Evolutionary conservation across 2,888 invertebrate genomes (phyloP).

Genomic region (Corbicula japonica): DNA sequence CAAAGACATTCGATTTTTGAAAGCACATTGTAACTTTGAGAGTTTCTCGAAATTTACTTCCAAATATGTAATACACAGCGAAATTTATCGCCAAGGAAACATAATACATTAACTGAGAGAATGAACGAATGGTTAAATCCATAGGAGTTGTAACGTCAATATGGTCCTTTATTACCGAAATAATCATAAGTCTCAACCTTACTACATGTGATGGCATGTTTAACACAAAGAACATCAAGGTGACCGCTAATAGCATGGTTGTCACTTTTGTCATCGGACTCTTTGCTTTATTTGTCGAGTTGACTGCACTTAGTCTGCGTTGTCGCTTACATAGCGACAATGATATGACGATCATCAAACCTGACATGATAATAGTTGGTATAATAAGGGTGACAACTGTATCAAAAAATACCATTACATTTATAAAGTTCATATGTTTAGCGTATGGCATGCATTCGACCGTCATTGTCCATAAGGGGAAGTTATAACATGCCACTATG

Average conservation of each 20-base stretch:
- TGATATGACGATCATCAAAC: slow-evolving; percentile 32
- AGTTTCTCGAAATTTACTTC: too few relatives aligned
- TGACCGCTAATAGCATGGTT: slow-evolving; percentile 73
- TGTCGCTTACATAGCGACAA: slow-evolving; percentile 13
- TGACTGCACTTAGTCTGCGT: slow-evolving; percentile 7
- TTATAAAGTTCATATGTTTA: slow-evolving; percentile 52
- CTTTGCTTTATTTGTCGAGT: neutral
- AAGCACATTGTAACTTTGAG: too few relatives aligned
- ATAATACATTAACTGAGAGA: too few relatives aligned
- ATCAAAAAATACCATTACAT: slow-evolving; percentile 70
- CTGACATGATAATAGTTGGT: slow-evolving; percentile 30
- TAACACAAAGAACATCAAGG: slow-evolving; percentile 72
- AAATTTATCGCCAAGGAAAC: too few relatives aligned
- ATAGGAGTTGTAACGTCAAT: too few relatives aligned
- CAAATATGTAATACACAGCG: too few relatives aligned
- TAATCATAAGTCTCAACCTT: slow-evolving; percentile 49
- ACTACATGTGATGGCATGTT: slow-evolving; percentile 76
- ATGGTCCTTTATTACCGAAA: too few relatives aligned
- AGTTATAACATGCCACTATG: slow-evolving; percentile 69
- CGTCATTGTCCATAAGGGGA: slow-evolving; percentile 73
- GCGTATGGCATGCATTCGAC: slow-evolving; percentile 63
- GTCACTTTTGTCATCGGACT: slow-evolving; percentile 66
- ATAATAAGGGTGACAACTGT: slow-evolving; percentile 46
- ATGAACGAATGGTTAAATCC: too few relatives aligned
- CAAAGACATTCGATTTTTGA: too few relatives aligned